Evolutionary conservation across 2,113 vertebrate species (phyloP), one percentile per base, ranked within the genome.

Genomic region (Chloebia gouldiae): DNA sequence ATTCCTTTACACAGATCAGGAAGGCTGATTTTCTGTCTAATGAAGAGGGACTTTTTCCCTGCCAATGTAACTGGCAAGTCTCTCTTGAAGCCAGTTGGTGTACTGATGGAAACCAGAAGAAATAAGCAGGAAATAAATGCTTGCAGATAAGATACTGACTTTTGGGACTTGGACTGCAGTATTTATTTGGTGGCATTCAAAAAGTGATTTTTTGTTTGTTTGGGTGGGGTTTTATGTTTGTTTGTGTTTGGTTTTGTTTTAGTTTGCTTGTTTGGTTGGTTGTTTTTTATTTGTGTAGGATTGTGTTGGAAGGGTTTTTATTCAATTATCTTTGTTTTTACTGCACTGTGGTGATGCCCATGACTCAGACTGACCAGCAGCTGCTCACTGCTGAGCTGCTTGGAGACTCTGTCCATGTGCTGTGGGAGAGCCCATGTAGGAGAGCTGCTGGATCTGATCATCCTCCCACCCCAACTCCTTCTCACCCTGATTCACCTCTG

Each of bases 361-460:
- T 10, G 19, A 24, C 13, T 18, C 23, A 56, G 42, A 20, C 7
- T 14, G 21, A 49, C 2, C 1, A 3, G 24, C 35, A n/a, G 10
- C 18, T 54, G 17, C 27, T 19, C 17, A 3, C 6, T 49, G 14
- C 47, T 78, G 65, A 66, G 10, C 27, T 77, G 6, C 15, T 22
- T 37, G 56, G 21, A n/a, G 35, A 13, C 10, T 23, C 63, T 45
- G 5, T 3, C 68, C 6, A 0, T 20, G 8, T 10, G 11, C 24
- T 64, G 10, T 10, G 19, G 15, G 4, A 17, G 9, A 56, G 7
- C 30, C 44, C 35, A 4, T 1, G 2, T 0, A 31, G 40, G 30
- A 56, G 25, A 51, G 13, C 11, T 35, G 37, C 13, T 71, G 20
- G 19, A 31, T 66, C 30, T 45, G 15, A n/a, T n/a, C 15, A 16